Base-by-base conservation (phyloP, 2,113 vertebrate species). In the Illadopsis cleaveri region DNA sequence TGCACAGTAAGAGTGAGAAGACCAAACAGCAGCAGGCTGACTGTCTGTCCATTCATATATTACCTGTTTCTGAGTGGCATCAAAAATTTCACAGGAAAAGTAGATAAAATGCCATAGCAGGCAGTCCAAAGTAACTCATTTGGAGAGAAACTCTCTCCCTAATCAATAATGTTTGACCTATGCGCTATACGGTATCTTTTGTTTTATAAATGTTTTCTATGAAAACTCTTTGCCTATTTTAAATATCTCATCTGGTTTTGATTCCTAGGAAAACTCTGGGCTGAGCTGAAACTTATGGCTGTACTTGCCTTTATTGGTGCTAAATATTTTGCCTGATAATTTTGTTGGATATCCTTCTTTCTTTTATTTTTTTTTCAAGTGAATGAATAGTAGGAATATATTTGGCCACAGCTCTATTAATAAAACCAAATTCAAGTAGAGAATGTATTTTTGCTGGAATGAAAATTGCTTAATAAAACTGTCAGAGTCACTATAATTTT, bases 371-470 rank as follows among this genome's bases (percentile, higher is more conserved):
- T 91, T 94, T 85, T 90, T 72, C 47, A 76, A 90, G 44, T 95
- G 85, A 95, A 77, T 78, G 40, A 92, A 40, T 80, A 88, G 92
- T 86, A 96, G 47, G 42, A 92, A 72, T 90, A 96, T 30, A 73
- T 75, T 85, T 96, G 96, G 92, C 90, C 51, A 37, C 68, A 78
- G 44, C 38, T 90, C 47, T 90, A 91, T 94, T 96, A 94, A 95
- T 95, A 95, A 95, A 95, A 94, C 47, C 50, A 92, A 83, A 88
- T 93, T 95, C 82, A 93, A 96, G 75, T 22, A 76, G 69, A 86
- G 91, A 92, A 92, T 24, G 69, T 96, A 92, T 96, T 97, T 96
- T 94, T 97, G 17, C 95, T 96, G 94, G 92, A 96, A 96, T 91
- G 87, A 93, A 95, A 95, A 96, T 89, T 95, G 47, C 92, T 94